phyloP scores from a whole-genome alignment of 2,888 invertebrate species.

The Tigriopus californicus region DNA sequence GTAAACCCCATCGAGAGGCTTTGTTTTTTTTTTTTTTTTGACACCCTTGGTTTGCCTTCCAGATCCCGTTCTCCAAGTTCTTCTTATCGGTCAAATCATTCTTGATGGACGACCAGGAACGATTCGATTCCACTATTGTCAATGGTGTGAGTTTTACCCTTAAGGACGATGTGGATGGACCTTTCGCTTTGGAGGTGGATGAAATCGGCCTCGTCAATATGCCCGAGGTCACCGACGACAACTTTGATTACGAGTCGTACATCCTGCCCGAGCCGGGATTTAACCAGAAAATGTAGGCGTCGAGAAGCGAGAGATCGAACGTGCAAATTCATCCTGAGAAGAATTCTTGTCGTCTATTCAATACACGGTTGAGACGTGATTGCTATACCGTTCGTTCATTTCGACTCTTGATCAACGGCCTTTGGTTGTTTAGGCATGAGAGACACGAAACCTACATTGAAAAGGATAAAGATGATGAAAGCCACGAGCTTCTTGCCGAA shows the following conservation, averaged over 20 bases:
- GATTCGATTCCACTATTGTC: slow-evolving; percentile 40
- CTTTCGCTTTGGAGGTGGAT: slow-evolving; percentile 74
- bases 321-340: no score
- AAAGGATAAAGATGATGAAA: slow-evolving; percentile 20
- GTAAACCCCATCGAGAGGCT: no score
- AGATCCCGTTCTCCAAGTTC: slow-evolving; percentile 87
- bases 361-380: no score
- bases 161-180: slow-evolving; percentile 57
- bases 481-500: slow-evolving; percentile 25
- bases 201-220: slow-evolving; percentile 72
- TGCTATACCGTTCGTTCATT: no score
- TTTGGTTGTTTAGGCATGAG: background rate
- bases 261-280: no score
- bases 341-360: no score
- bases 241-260: background rate
- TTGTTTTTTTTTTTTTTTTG: no score
- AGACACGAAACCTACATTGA: slow-evolving; percentile 22
- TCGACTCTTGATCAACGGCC: no score
- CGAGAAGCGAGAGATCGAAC: no score
- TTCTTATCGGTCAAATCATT: slow-evolving; percentile 59
- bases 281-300: no score
- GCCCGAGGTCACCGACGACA: slow-evolving; percentile 28
- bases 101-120: slow-evolving; percentile 57
- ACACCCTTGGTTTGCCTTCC: no score
- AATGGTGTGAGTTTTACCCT: slow-evolving; percentile 61